Evolutionary conservation across 2,888 invertebrate species (phyloP).

Genomic region (Agonopterix subpropinquella): DNA sequence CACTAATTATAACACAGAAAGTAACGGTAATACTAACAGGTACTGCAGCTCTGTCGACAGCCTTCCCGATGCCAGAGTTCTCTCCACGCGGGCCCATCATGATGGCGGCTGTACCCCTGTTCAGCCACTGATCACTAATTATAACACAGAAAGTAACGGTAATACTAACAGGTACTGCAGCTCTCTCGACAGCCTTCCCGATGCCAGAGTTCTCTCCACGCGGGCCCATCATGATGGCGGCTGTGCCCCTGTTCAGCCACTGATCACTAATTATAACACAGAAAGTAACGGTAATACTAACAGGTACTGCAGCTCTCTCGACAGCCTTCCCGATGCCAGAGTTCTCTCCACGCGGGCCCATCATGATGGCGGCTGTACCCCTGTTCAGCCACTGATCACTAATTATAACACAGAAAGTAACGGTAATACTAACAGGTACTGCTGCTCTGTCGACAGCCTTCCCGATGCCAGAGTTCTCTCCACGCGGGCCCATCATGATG

Average conservation of each 20-base stretch:
- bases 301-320: slow-evolving; percentile 42
- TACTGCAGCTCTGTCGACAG: slow-evolving; percentile 43
- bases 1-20: slow-evolving; percentile 18
- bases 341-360: slow-evolving; percentile 62
- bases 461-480: slow-evolving; percentile 56
- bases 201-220: slow-evolving; percentile 58
- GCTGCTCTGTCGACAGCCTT: slow-evolving; percentile 48
- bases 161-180: slow-evolving; percentile 41
- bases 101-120: slow-evolving; percentile 54
- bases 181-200: slow-evolving; percentile 49
- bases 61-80: slow-evolving; percentile 55
- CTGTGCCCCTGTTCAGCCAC: slow-evolving; percentile 58
- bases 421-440: slow-evolving; percentile 34
- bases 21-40: slow-evolving; percentile 28
- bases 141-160: too few species aligned
- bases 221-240: slow-evolving; percentile 61
- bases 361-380: slow-evolving; percentile 56
- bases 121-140: slow-evolving; percentile 53
- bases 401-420: slow-evolving; percentile 9
- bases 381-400: slow-evolving; percentile 58
- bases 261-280: slow-evolving; percentile 30
- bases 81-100: slow-evolving; percentile 63
- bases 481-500: slow-evolving; percentile 60
- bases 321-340: slow-evolving; percentile 55
- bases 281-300: slow-evolving; percentile 18